Base-by-base conservation (phyloP, 53 echinoderm and acorn worm species). In the Echinometra lucunter region DNA sequence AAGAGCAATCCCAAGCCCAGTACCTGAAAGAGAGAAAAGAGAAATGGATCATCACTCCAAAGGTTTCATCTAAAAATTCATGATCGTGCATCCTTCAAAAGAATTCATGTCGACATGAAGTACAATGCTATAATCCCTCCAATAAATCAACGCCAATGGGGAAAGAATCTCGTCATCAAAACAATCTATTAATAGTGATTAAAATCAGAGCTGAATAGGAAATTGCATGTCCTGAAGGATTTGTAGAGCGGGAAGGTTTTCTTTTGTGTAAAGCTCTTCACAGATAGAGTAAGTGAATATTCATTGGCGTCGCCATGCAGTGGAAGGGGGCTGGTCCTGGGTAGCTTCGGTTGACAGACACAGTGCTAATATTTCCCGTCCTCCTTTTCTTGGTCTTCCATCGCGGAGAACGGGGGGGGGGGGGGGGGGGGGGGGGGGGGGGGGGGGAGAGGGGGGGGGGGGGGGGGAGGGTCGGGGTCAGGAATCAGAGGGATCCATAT, bases 1-100 rank as follows among this genome's bases (percentile, higher is more conserved):
- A 23, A 92, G 80, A 18, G 93, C 80, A 55, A 92, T 74, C 1
- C 93, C 93, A 6, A 92, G 93, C 0, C 93, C 93, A 19, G 93
- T 92, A 34, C 93, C 93, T 92, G 57, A 30, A 35, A 11, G 53
- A 58, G 1, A 89, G 12, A 69, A 30, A 69, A 34, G 34, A 69
- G n/a, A 69, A 32, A 69, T 69, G 18, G 45, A 11, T 82, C 45
- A 44, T 37, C 25, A 82, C 44, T 82, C 17, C 17, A 44, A 88
- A 49, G 13, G 55, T 88, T 88, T 55, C 38, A 78, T 38, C 4
- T 19, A 63, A 21, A 21, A 63, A 18, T 63, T 21, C 6, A 69
- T 2, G 19, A 42, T 38, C 42, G 42, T 78, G 1, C 21, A 78
- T 42, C 78, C 42, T 78, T 78, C 21, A 38, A 75, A 69, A 11